Evolutionary conservation across 2,888 invertebrate genomes (phyloP).

Genomic region (Agrotis exclamationis): DNA sequence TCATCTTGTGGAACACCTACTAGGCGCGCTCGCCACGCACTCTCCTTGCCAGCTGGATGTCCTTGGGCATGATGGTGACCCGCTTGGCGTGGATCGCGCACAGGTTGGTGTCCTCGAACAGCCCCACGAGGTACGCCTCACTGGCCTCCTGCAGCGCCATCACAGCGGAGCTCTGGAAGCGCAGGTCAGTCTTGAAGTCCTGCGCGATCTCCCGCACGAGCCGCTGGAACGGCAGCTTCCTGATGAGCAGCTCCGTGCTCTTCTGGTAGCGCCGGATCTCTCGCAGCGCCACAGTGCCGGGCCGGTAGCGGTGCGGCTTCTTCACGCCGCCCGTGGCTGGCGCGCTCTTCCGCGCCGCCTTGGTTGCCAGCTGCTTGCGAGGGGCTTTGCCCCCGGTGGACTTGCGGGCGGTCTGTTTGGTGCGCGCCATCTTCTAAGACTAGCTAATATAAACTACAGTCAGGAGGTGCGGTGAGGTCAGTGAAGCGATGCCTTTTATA

Average conservation of each 20-base stretch:
- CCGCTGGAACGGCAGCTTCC: slow-evolving; percentile 94
- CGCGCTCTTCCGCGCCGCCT: slow-evolving; percentile 94
- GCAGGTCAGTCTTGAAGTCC: slow-evolving; percentile 93
- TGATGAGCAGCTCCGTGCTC: slow-evolving; percentile 93
- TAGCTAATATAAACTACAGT: too few species aligned
- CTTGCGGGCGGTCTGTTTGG: slow-evolving; percentile 94
- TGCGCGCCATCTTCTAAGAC: slow-evolving; percentile 91
- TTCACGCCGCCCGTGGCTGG: slow-evolving; percentile 94
- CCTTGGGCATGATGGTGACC: slow-evolving; percentile 86
- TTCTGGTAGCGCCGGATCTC: slow-evolving; percentile 95
- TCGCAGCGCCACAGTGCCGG: slow-evolving; percentile 93
- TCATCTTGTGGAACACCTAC: neutral
- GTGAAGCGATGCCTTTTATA: slow-evolving; percentile 34
- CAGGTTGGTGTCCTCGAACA: slow-evolving; percentile 95
- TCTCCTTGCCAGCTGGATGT: slow-evolving; percentile 82
- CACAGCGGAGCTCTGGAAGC: slow-evolving; percentile 94
- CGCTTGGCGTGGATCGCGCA: slow-evolving; percentile 94
- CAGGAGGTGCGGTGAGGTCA: too few species aligned
- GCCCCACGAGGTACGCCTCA: slow-evolving; percentile 92
- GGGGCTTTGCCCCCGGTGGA: slow-evolving; percentile 95
- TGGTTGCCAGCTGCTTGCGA: slow-evolving; percentile 93
- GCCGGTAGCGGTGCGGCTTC: slow-evolving; percentile 93
- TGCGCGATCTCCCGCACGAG: slow-evolving; percentile 94
- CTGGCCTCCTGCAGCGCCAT: slow-evolving; percentile 93
- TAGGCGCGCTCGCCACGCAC: slow-evolving; percentile 83